Conservation (phyloP, 2,797 vertebrate species). For the Melopsittacus undulatus region DNA sequence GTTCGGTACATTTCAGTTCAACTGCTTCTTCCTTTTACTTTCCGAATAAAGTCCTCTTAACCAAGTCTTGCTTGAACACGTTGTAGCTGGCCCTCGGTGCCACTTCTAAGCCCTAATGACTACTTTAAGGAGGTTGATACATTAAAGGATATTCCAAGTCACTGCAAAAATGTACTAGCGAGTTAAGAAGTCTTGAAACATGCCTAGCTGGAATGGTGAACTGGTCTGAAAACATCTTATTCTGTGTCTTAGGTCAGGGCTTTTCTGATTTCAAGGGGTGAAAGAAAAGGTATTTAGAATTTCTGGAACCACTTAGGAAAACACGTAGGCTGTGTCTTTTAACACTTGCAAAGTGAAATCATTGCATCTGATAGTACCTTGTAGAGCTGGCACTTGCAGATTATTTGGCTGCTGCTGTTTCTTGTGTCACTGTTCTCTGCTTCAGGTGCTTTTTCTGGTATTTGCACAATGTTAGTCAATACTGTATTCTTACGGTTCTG, state of each 20-base stretch:
- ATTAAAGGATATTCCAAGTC: not conserved
- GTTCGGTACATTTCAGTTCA: not conserved
- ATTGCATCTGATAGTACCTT: not conserved
- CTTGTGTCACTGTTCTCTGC: not conserved
- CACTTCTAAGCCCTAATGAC: conserved; percentile 7
- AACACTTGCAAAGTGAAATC: not conserved
- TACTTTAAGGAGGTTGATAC: conserved; percentile 22
- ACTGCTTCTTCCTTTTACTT: conserved; percentile 7
- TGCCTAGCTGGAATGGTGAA: not conserved
- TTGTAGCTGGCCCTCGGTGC: not conserved
- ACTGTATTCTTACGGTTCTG: not conserved
- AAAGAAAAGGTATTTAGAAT: not conserved
- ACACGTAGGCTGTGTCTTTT: not conserved
- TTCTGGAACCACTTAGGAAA: not conserved
- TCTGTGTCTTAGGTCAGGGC: not conserved
- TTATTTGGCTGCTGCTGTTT: not conserved
- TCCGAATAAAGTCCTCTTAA: conserved; percentile 57
- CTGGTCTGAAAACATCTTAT: not conserved
- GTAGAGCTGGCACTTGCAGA: not conserved
- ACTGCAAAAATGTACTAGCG: not conserved
- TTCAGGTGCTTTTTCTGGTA: not conserved
- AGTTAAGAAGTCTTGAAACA: not conserved
- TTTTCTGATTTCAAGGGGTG: not conserved
- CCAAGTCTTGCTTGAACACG: conserved; percentile 9
- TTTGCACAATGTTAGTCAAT: not conserved